Conservation (phyloP, 2,797 vertebrate species). For the Austrolebias charrua region DNA sequence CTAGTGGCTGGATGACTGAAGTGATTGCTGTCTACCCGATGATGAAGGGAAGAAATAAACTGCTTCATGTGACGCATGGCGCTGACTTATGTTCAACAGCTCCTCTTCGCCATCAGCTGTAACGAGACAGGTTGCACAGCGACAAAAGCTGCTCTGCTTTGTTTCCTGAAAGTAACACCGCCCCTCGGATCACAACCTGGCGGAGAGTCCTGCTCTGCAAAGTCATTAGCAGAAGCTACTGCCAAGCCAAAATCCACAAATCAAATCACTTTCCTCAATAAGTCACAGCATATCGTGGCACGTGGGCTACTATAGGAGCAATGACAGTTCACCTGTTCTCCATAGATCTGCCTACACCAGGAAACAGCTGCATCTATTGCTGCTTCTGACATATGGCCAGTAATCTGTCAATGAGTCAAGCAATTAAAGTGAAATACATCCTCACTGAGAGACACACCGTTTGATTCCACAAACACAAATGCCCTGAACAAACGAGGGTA, state of each 20-base stretch:
- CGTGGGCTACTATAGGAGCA: slow-evolving; percentile 11
- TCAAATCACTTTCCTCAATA: slow-evolving; percentile 38
- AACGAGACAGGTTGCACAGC: slow-evolving; percentile 60
- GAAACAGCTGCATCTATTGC: background rate
- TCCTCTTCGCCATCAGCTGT: slow-evolving; percentile 45
- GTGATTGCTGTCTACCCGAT: slow-evolving; percentile 52
- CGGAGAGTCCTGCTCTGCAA: slow-evolving; percentile 45
- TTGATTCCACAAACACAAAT: background rate
- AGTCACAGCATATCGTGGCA: slow-evolving; percentile 16
- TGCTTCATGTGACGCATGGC: slow-evolving; percentile 26
- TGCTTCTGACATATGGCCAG: slow-evolving; percentile 1
- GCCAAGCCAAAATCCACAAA: slow-evolving; percentile 34
- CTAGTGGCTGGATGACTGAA: slow-evolving; percentile 50
- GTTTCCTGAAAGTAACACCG: slow-evolving; percentile 37
- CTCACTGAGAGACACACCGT: background rate
- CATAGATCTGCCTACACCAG: background rate
- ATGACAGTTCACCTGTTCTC: slow-evolving; percentile 14
- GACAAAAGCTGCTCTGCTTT: slow-evolving; percentile 26
- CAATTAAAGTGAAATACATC: background rate
- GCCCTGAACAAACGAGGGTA: background rate
- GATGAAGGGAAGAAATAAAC: slow-evolving; percentile 48
- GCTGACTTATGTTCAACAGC: slow-evolving; percentile 47
- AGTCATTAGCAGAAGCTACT: slow-evolving; percentile 56
- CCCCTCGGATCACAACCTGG: slow-evolving; percentile 45
- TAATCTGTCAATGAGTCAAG: slow-evolving; percentile 1